Evolutionary conservation across 2,113 vertebrate genomes (phyloP).

Genomic region (Collichthys lucidus): DNA sequence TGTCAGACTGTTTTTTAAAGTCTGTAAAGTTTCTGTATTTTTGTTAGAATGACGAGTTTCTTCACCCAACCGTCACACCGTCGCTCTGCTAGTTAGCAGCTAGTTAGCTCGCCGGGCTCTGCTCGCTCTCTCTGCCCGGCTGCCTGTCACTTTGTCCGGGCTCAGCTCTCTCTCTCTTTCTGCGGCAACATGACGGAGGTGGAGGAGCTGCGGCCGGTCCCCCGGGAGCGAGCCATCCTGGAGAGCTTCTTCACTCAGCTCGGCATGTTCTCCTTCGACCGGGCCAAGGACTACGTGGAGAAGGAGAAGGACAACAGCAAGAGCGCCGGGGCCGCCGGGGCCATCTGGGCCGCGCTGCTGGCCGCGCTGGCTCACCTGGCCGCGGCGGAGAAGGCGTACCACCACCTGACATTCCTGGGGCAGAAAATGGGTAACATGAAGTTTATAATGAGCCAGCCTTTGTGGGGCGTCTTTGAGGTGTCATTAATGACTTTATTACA

Average conservation of each 20-base stretch:
- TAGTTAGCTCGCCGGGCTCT: background rate
- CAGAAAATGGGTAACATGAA: conserved; percentile 85
- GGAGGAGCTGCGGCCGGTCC: conserved; percentile 88
- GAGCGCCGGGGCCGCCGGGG: conserved; percentile 88
- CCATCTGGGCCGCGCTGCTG: conserved; percentile 91
- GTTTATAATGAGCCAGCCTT: background rate
- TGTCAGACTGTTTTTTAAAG: background rate
- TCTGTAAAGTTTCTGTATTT: fast-evolving
- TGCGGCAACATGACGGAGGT: conserved; percentile 55
- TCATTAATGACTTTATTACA: background rate
- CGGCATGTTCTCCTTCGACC: conserved; percentile 95
- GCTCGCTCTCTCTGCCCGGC: background rate
- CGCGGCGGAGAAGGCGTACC: conserved; percentile 96
- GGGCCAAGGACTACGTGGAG: conserved; percentile 98
- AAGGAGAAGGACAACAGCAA: conserved; percentile 94
- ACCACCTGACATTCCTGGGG: conserved; percentile 96
- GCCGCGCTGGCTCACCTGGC: conserved; percentile 94
- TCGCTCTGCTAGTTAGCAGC: conserved; percentile 4
- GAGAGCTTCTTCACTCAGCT: conserved; percentile 98
- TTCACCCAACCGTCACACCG: too few species aligned
- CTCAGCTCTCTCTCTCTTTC: background rate
- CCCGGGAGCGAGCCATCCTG: conserved; percentile 93
- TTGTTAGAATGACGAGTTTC: background rate
- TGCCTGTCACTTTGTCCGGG: background rate
- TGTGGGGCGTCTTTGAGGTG: background rate